Percentiles rank a stretch among this genome's conserved stretches.
These are phyloP conservation scores for Petrocephalus microphthalmus DNA, from an alignment of 2,113 vertebrate species.

Conservation along the genomic window DNA sequence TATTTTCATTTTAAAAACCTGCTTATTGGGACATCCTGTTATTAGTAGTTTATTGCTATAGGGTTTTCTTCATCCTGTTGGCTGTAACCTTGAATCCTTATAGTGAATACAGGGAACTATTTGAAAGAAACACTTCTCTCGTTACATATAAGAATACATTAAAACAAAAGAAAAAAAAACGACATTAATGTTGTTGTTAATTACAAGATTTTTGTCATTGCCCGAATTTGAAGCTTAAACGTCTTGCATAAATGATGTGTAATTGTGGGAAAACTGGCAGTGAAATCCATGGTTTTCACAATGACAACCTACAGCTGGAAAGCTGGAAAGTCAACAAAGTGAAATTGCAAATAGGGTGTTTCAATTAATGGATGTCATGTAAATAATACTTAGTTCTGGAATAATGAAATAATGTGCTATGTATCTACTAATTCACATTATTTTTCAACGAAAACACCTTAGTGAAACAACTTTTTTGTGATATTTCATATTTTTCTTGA, in stretches of 20 bases:
- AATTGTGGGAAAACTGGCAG: conserved; percentile 16
- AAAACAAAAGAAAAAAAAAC: no score
- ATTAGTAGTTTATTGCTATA: background rate
- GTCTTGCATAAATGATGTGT: background rate
- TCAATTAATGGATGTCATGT: background rate
- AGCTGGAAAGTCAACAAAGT: background rate
- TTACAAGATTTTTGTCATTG: background rate
- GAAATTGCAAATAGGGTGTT: background rate
- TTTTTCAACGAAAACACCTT: background rate
- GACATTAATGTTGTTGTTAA: background rate
- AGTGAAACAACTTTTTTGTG: background rate
- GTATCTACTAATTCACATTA: background rate
- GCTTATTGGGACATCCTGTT: background rate
- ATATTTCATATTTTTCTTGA: background rate
- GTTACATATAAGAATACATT: background rate
- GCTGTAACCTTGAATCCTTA: background rate
- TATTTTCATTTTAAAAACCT: background rate
- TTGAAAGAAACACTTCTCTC: background rate
- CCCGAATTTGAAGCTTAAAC: background rate
- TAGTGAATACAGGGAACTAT: background rate
- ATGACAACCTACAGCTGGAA: background rate
- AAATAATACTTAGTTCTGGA: background rate
- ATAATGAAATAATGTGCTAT: background rate
- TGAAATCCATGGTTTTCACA: background rate
- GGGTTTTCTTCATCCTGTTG: background rate